Evolutionary conservation across 2,797 vertebrate genomes (phyloP), one percentile per base, ranked within the genome.

Genomic region (Cuniculus paca): DNA sequence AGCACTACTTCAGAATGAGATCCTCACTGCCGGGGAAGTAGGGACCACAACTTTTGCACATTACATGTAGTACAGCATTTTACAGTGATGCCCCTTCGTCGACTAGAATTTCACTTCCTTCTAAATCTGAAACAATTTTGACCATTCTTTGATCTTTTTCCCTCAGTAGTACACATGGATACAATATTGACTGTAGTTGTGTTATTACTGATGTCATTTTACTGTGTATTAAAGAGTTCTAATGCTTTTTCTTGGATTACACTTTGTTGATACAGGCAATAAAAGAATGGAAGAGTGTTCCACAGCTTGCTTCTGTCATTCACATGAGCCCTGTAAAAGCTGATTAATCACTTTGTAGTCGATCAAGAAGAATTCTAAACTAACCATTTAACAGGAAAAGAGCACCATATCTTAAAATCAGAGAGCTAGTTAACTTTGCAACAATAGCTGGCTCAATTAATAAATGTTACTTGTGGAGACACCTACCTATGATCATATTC

Each of bases 51-150:
- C 20, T 78, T 56, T 75, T 79, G 72, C 82, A 63, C 56, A 39
- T 65, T 68, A 92, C 80, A 61, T 92, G 81, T 48, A 79, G 61
- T 36, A 34, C 17, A 74, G 56, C 22, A n/a, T 65, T 90, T 92
- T 90, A 45, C 56, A 61, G 6, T 91, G n/a, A 77, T 50, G 24
- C 4, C 24, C 34, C n/a, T 68, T 81, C 72, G 20, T 74, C 92
- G 31, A 90, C 81, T 75, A 77, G 24, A 91, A 96, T 82, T 61
- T 92, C 48, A 84, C 19, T 90, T 94, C 58, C 50, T 74, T 86
- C 72, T 88, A 42, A 95, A 77, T 91, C 42, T 96, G 70, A 54
- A 75, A 80, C 61, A 94, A 28, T 89, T 86, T 70, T 84, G 31
- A 48, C 86, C 34, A 93, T 88, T 81, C n/a, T 31, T 70, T 83